Evolutionary conservation across 2,888 invertebrate species (phyloP).

Genomic region (Callyntrura guangdongensis): DNA sequence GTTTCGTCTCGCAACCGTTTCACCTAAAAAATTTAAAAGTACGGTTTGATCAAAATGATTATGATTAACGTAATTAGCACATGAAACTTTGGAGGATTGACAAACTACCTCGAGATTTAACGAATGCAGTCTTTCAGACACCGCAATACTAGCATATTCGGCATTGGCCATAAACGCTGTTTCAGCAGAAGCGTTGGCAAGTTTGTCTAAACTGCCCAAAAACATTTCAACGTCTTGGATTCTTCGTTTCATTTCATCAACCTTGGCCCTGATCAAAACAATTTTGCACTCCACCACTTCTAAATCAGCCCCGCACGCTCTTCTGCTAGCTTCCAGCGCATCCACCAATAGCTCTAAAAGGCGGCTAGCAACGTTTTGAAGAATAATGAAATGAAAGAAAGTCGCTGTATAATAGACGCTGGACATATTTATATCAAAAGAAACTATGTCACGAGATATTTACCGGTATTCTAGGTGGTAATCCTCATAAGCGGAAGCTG

Average conservation of each 20-base stretch:
- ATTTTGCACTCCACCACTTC: slow-evolving; percentile 81
- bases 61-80: neutral
- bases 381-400: neutral
- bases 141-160: slow-evolving; percentile 80
- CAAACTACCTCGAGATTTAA: slow-evolving; percentile 71
- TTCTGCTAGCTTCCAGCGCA: slow-evolving; percentile 78
- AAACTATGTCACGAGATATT: neutral
- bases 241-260: slow-evolving; percentile 80
- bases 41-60: slow-evolving; percentile 10
- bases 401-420: no score
- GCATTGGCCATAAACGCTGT: slow-evolving; percentile 81
- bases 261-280: slow-evolving; percentile 74
- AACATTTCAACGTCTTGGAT: slow-evolving; percentile 82
- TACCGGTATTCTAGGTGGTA: slow-evolving; percentile 82
- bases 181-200: slow-evolving; percentile 80
- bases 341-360: slow-evolving; percentile 77
- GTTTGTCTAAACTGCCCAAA: slow-evolving; percentile 75
- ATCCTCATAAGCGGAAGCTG: slow-evolving; percentile 81
- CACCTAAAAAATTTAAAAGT: slow-evolving; percentile 62
- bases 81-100: neutral
- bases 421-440: no score
- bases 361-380: slow-evolving; percentile 55
- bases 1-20: slow-evolving; percentile 78
- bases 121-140: slow-evolving; percentile 81
- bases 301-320: slow-evolving; percentile 65